Conservation (phyloP, 2,888 invertebrate genomes). For the Apodemia duryi region DNA sequence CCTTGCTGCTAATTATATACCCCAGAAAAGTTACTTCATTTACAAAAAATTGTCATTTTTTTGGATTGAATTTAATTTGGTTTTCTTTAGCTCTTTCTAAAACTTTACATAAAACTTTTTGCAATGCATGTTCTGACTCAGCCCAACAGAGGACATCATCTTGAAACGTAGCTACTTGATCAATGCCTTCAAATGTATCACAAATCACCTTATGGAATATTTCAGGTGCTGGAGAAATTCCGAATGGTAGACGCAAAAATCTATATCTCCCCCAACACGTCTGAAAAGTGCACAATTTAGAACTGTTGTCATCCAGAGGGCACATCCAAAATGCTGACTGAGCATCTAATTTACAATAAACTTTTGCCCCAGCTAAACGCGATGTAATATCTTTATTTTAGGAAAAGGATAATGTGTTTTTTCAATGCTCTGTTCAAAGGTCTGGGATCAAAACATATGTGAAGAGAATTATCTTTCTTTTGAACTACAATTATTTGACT, state of each 20-base stretch:
- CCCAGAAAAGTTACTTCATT: constrained; percentile 7
- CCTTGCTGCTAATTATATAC: constrained; percentile 12
- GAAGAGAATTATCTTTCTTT: no score
- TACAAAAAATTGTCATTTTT: constrained; percentile 1
- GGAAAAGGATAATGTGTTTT: no score
- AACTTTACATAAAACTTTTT: background rate
- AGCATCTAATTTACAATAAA: no score
- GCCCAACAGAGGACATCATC: background rate
- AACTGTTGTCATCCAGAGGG: constrained; percentile 14
- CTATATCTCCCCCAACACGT: constrained; percentile 31
- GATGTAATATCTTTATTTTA: no score
- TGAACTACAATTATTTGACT: no score
- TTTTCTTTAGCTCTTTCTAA: background rate
- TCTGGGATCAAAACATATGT: no score
- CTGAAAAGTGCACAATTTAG: constrained; percentile 24
- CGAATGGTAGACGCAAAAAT: constrained; percentile 29
- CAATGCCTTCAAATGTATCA: constrained; percentile 15
- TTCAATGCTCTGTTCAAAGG: no score
- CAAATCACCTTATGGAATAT: constrained; percentile 27
- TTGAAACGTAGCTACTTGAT: background rate
- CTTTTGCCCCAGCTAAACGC: no score
- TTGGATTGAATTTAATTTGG: constrained; percentile 3
- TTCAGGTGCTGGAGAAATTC: constrained; percentile 27
- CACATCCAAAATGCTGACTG: no score
- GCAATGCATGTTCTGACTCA: background rate